A percentile compares a stretch with the other conserved stretches of the same genome.
phyloP scores from a whole-genome alignment of 2,113 vertebrate genomes.

The Coracopsis vasa region DNA sequence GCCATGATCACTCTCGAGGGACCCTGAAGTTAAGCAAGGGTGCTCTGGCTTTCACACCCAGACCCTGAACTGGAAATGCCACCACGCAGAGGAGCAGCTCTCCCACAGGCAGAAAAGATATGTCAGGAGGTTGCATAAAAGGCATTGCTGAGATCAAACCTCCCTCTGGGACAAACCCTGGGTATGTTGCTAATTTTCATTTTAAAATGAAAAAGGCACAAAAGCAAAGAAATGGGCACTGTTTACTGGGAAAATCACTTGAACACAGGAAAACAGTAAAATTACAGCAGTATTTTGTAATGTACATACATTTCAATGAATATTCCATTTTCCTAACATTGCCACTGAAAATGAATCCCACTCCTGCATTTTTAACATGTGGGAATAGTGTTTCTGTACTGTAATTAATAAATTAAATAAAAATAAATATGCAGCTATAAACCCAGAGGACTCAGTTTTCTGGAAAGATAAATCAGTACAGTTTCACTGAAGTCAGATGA shows the following conservation, averaged over 20 bases:
- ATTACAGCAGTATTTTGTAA: not conserved
- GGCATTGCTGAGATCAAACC: not conserved
- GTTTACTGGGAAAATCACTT: not conserved
- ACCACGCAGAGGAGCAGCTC: not conserved
- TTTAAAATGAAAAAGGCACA: not conserved
- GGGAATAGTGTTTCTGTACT: not conserved
- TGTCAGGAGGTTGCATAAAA: slow-evolving; percentile 3
- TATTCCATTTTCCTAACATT: not conserved
- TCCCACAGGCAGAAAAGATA: not conserved
- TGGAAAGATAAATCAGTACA: not conserved
- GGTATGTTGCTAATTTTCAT: not conserved
- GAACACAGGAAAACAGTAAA: not conserved
- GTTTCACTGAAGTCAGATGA: not conserved
- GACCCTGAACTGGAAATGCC: not conserved
- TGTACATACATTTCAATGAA: not conserved
- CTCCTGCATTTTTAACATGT: not conserved
- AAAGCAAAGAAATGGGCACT: not conserved
- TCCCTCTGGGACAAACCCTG: not conserved
- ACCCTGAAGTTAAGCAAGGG: slow-evolving; percentile 33
- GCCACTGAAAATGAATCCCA: not conserved
- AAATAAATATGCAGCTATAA: not conserved
- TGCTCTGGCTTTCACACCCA: not conserved
- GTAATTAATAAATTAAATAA: slow-evolving; percentile 5
- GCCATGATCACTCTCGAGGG: not conserved
- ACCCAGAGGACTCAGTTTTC: not conserved